Evolutionary conservation across 1,140 invertebrate genomes (phyloP), one percentile per base, ranked within the genome.

Genomic region (Panonychus citri): DNA sequence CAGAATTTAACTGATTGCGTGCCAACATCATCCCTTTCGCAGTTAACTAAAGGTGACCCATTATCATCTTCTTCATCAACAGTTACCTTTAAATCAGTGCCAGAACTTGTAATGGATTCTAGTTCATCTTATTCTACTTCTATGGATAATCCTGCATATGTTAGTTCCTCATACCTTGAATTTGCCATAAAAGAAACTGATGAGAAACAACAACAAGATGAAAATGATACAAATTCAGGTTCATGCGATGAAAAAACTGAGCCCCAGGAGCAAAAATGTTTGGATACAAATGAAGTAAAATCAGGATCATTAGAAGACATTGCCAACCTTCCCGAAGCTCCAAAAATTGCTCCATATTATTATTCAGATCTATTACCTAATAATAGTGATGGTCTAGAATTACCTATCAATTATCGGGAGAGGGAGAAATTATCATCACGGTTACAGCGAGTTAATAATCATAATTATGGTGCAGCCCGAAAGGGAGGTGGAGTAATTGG

Each of bases 361-460:
- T 86, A 86, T 68, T 85, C 83, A 0, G 84, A 88, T 67, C 69
- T 85, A n/a, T 60, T 71, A 26, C 21, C 46, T 13, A 55, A 60
- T 59, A 28, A 28, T 7, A 34, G 12, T 12, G 30, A 34, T 34
- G 30, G 12, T 12, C 30, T 34, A 34, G 30, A 34, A 12, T 12
- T 34, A 7, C 30, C 30, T 12, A 34, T 34, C 12, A 34, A 34
- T 34, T 34, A 34, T 34, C 30, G 30, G 5, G 5, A 34, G 12
- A 5, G 30, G 12, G 30, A 34, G 12, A 34, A 34, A 34, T 34
- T 34, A 34, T 5, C 30, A 34, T 7, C 5, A 34, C n/a, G n/a
- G n/a, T n/a, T n/a, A n/a, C n/a, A n/a, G n/a, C n/a, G n/a, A n/a
- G n/a, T n/a, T n/a, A n/a, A n/a, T n/a, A n/a, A n/a, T n/a, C n/a